Percentiles rank a stretch among this genome's conserved stretches.
Conservation (phyloP, 2,888 invertebrate species). For the Lordiphosa andalusiaca region DNA sequence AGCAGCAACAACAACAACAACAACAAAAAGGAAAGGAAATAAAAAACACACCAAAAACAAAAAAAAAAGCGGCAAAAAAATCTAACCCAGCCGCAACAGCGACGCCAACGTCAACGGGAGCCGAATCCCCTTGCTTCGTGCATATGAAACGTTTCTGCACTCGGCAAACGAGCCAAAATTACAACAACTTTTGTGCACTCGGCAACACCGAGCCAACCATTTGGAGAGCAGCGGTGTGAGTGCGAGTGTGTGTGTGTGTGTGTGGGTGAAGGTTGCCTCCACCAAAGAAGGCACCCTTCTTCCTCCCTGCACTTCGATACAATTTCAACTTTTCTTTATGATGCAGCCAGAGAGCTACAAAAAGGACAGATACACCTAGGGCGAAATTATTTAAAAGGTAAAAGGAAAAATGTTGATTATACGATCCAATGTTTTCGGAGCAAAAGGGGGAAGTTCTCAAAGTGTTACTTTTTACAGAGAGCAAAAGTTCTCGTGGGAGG, state of each 20-base stretch:
- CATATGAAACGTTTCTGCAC: constrained; percentile 16
- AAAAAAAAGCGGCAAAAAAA: constrained; percentile 46
- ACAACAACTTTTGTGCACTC: neutral
- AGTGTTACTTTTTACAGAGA: too few species aligned
- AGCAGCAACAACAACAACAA: neutral
- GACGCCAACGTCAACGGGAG: constrained; percentile 22
- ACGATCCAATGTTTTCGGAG: too few species aligned
- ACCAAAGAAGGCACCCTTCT: constrained; percentile 19
- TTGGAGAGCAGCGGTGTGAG: neutral
- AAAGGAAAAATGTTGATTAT: too few species aligned
- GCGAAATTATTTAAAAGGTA: too few species aligned
- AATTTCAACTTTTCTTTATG: constrained; percentile 72
- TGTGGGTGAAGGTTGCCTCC: constrained; percentile 18
- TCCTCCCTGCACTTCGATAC: constrained; percentile 56
- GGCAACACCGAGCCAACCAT: too few species aligned
- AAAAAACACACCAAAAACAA: constrained; percentile 41
- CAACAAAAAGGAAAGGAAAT: constrained; percentile 12
- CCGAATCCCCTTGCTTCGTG: constrained; percentile 4
- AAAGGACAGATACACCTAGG: too few species aligned
- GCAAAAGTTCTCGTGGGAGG: too few species aligned
- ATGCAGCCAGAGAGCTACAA: constrained; percentile 26
- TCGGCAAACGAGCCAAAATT: neutral
- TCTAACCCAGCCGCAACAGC: constrained; percentile 6
- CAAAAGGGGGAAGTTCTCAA: too few species aligned
- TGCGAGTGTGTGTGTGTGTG: constrained; percentile 9